Evolutionary conservation across 1,140 invertebrate genomes (phyloP), one percentile per base, ranked within the genome.

Genomic region (Drosophila subobscura): DNA sequence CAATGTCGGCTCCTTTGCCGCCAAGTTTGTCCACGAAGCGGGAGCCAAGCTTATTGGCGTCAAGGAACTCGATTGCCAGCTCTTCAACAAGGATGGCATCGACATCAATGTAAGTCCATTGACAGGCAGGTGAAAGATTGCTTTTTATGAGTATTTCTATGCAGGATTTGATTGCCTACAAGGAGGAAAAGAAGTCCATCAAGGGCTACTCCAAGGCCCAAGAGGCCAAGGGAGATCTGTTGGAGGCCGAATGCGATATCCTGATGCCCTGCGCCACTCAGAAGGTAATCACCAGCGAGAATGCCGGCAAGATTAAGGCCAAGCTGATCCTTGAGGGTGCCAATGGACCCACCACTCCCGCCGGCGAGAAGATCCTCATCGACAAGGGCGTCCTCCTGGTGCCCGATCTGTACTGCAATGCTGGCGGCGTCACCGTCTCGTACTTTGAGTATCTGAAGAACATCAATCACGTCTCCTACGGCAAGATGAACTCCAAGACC

Each of bases 371-470:
- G 66, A 94, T 97, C 40, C 92, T 98, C 12, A 73, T 89, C 3
- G 93, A 96, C 16, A 94, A 94, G 45, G 96, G 96, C 25, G 93
- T 96, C 14, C 92, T 98, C 1, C 94, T 98, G 14, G 94, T 98
- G 55, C 97, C 97, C 10, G 97, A 98, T 92, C 93, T 97, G 84
- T 94, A 94, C 89, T 93, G 96, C 53, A 98, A 97, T 92, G 96
- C 95, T 59, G 97, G 97, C 76, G 96, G 97, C 91, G 97, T 97
- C 16, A 97, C 97, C 0, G 97, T 97, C 1, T 97, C 97, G 5
- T 98, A 97, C 91, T 97, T 98, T 91, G 97, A 98, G 89, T 98
- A 96, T 95, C 92, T 98, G 37, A 98, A 98, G 92, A 98, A 98
- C 90, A 92, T 98, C 6, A 98, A 97, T 80, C 97, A 98, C 90